These are phyloP conservation scores for Sapayoa aenigma DNA, from an alignment of 2,113 vertebrate genomes.

Conservation along the genomic window DNA sequence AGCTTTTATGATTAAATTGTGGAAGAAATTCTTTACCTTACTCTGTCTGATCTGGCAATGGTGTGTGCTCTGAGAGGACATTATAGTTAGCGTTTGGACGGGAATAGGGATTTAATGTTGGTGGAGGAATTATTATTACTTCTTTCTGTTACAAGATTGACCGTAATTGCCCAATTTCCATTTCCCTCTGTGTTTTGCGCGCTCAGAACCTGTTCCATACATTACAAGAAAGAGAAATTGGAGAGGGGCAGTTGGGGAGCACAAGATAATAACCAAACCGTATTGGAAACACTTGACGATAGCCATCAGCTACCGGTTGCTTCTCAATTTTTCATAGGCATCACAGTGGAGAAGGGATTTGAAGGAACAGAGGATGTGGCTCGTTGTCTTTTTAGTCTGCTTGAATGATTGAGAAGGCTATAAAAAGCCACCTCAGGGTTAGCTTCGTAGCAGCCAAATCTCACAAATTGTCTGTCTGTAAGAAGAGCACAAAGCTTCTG, in stretches of 20 bases:
- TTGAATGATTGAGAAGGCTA: conserved; percentile 6
- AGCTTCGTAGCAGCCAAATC: not conserved
- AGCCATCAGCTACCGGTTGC: not conserved
- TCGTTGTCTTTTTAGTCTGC: not conserved
- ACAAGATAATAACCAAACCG: not conserved
- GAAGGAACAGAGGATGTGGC: not conserved
- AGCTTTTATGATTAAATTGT: not conserved
- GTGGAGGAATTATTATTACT: not conserved
- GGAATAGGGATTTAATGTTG: not conserved
- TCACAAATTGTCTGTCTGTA: not conserved
- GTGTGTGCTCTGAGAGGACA: not conserved
- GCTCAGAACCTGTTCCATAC: not conserved
- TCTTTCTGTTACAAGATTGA: not conserved
- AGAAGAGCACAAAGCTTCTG: not conserved
- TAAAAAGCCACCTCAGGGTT: conserved; percentile 11
- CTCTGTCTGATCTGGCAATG: not conserved
- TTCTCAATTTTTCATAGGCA: not conserved
- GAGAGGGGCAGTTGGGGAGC: not conserved
- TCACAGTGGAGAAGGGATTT: not conserved
- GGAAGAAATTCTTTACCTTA: not conserved
- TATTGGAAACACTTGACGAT: not conserved
- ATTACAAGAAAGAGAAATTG: not conserved
- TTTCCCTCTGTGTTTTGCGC: not conserved
- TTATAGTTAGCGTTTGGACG: not conserved
- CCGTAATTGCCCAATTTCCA: not conserved